A percentile compares a stretch with the other conserved stretches of the same genome.
Evolutionary conservation across 2,888 invertebrate genomes (phyloP).

Genomic region (Stenodema calcarata): DNA sequence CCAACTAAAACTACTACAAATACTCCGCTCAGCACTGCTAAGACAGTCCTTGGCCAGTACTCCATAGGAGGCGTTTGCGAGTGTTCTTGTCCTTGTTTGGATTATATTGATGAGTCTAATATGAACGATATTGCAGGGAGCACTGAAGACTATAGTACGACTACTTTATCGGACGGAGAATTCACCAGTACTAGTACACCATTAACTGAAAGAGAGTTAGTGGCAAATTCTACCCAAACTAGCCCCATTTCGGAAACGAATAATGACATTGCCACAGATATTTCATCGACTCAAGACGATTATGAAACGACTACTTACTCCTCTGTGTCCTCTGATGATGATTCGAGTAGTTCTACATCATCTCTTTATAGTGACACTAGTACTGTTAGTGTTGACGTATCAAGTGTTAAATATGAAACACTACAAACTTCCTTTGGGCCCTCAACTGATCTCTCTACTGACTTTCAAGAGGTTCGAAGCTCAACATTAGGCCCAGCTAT

Average conservation of each 20-base stretch:
- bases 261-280: background rate
- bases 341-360: background rate
- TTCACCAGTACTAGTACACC: background rate
- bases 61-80: slow-evolving; percentile 71
- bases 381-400: background rate
- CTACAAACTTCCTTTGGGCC: background rate
- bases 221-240: background rate
- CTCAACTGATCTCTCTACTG: background rate
- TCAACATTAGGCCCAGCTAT: background rate
- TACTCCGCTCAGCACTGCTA: slow-evolving; percentile 22
- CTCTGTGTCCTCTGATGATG: background rate
- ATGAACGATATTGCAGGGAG: slow-evolving; percentile 45
- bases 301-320: background rate
- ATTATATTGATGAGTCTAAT: slow-evolving; percentile 23
- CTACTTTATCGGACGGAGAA: background rate
- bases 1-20: slow-evolving; percentile 31
- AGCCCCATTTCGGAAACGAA: background rate
- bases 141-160: background rate
- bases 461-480: background rate
- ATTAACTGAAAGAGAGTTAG: background rate
- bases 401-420: background rate
- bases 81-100: slow-evolving; percentile 72
- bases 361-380: background rate
- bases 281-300: slow-evolving; percentile 1
- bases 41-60: slow-evolving; percentile 47